Percentiles rank a stretch among this genome's conserved stretches.
Conservation (phyloP, 2,888 invertebrate genomes). For the Tiphia femorata region DNA sequence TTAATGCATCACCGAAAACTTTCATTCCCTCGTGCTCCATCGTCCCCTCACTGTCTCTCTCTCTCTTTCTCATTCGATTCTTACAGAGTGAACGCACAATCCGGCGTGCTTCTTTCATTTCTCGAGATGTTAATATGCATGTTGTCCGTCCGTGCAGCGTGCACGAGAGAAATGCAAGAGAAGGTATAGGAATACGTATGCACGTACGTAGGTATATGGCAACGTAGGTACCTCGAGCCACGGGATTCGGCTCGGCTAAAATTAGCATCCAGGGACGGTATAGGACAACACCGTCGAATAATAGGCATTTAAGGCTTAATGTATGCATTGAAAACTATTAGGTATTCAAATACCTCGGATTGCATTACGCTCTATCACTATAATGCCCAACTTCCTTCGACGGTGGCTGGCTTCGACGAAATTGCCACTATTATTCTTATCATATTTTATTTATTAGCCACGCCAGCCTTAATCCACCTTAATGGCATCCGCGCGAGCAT, state of each 20-base stretch:
- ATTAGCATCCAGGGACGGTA: conserved; percentile 52
- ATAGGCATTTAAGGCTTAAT: conserved; percentile 60
- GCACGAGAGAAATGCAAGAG: conserved; percentile 22
- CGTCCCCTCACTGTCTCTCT: background rate
- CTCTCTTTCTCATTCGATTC: background rate
- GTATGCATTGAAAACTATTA: conserved; percentile 66
- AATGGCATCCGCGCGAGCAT: conserved; percentile 27
- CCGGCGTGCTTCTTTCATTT: conserved; percentile 32
- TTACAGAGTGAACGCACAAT: too few species aligned
- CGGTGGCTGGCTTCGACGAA: conserved; percentile 36
- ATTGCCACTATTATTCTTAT: conserved; percentile 56
- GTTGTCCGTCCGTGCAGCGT: conserved; percentile 15
- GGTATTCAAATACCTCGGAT: conserved; percentile 64
- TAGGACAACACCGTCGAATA: conserved; percentile 52
- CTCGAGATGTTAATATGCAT: conserved; percentile 36
- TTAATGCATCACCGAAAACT: conserved; percentile 27
- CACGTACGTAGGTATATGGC: conserved; percentile 7
- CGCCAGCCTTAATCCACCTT: conserved; percentile 42
- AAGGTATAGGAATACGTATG: conserved; percentile 18
- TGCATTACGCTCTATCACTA: conserved; percentile 57
- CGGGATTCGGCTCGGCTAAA: conserved; percentile 46
- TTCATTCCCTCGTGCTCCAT: conserved; percentile 18
- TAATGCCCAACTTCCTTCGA: conserved; percentile 48
- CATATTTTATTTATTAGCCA: conserved; percentile 54
- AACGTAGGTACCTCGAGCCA: conserved; percentile 22